Conservation (phyloP, 2,888 invertebrate species). For the Nephrotoma flavescens region DNA sequence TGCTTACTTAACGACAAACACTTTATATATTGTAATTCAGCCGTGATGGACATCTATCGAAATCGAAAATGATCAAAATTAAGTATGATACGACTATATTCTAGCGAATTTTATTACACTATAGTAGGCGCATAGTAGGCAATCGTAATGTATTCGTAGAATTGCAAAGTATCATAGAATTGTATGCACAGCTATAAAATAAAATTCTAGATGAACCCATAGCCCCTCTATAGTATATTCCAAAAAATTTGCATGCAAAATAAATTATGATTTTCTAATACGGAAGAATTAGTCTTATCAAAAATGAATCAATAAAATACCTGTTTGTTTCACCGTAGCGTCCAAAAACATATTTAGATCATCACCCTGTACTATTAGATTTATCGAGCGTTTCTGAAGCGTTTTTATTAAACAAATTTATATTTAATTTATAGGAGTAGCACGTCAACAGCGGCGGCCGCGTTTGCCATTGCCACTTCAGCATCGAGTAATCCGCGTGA, state of each 20-base stretch:
- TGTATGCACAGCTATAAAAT: background rate
- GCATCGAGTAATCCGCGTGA: slow-evolving; percentile 72
- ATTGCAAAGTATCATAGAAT: background rate
- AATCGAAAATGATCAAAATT: background rate
- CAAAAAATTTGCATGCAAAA: slow-evolving; percentile 6
- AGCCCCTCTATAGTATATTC: background rate
- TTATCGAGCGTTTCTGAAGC: background rate
- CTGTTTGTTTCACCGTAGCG: background rate
- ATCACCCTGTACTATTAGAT: background rate
- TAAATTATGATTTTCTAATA: background rate
- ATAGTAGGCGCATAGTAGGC: background rate
- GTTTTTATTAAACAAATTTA: background rate
- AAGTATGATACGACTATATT: background rate
- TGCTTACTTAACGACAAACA: background rate
- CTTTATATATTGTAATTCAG: background rate
- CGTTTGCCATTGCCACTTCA: slow-evolving; percentile 83
- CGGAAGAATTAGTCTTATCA: background rate
- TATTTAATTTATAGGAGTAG: slow-evolving; percentile 45
- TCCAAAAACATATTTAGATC: background rate
- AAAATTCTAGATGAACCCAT: background rate
- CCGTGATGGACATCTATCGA: background rate
- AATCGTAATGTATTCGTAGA: background rate
- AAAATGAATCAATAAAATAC: background rate
- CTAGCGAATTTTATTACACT: background rate
- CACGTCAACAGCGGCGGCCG: slow-evolving; percentile 73